Evolutionary conservation across 2,797 vertebrate species (phyloP).

Genomic region (Loriculus beryllinus): DNA sequence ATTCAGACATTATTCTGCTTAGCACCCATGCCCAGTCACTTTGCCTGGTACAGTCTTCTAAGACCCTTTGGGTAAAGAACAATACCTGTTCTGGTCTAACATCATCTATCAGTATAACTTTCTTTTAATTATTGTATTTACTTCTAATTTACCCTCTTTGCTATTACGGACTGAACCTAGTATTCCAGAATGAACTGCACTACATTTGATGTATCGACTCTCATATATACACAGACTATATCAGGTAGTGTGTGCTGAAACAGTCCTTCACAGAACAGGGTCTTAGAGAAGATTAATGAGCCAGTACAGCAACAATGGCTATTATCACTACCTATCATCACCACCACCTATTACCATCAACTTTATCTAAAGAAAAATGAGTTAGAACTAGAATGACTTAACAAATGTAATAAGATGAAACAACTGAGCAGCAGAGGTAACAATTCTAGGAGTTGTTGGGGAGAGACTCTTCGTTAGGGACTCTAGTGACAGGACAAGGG

Average conservation of each 20-base stretch:
- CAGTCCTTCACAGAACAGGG: neutral
- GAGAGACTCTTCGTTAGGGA: too few relatives aligned
- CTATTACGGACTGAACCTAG: neutral
- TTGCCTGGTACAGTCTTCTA: neutral
- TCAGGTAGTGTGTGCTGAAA: neutral
- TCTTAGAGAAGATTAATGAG: neutral
- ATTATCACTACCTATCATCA: neutral
- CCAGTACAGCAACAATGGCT: neutral
- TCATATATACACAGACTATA: neutral
- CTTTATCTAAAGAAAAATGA: neutral
- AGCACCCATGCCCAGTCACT: neutral
- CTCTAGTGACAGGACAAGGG: too few relatives aligned
- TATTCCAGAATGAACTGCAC: neutral
- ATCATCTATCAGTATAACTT: neutral
- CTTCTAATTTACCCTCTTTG: neutral
- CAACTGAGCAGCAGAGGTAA: neutral
- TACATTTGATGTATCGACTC: fast-evolving
- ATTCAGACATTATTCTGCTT: neutral
- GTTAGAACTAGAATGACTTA: neutral
- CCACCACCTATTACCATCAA: neutral
- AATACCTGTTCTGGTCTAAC: neutral
- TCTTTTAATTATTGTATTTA: neutral
- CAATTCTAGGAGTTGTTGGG: neutral
- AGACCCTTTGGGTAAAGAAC: neutral
- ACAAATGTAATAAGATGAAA: neutral